A percentile compares a stretch with the other conserved stretches of the same genome.
Conservation (phyloP, 2,113 vertebrate genomes). For the Bettongia penicillata region DNA sequence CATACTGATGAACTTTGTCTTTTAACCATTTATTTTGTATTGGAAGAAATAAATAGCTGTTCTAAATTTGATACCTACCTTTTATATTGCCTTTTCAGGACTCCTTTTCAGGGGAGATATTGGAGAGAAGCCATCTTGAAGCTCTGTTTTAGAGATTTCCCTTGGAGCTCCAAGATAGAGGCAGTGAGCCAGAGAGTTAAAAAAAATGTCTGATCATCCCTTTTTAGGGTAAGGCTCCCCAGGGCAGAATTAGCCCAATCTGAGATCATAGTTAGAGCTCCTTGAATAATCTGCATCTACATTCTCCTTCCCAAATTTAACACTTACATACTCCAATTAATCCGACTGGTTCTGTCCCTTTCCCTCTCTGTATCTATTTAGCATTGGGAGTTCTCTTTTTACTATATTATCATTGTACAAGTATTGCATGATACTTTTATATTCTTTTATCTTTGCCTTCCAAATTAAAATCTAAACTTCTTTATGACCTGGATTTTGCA, state of each 20-base stretch:
- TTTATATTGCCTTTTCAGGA: not conserved
- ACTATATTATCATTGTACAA: not conserved
- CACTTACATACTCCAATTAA: not conserved
- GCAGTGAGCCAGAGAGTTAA: not conserved
- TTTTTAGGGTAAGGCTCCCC: not conserved
- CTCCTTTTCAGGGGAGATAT: not conserved
- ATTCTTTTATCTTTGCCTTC: not conserved
- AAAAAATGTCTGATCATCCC: not conserved
- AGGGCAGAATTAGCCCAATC: not conserved
- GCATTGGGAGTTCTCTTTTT: not conserved
- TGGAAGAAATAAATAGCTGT: not conserved
- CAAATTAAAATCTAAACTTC: constrained; percentile 3
- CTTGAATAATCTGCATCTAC: not conserved
- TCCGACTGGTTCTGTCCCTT: not conserved
- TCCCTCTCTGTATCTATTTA: not conserved
- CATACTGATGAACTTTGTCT: not conserved
- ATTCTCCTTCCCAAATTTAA: not conserved
- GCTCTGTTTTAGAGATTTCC: not conserved
- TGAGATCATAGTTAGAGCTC: not conserved
- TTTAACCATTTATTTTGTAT: not conserved
- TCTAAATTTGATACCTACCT: not conserved
- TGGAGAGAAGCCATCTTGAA: not conserved
- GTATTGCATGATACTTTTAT: not conserved
- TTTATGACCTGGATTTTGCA: constrained; percentile 9
- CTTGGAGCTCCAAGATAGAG: not conserved